Percentiles rank a stretch among this genome's conserved stretches.
phyloP scores from a whole-genome alignment of 2,113 vertebrate genomes.

The Antigone vipio region DNA sequence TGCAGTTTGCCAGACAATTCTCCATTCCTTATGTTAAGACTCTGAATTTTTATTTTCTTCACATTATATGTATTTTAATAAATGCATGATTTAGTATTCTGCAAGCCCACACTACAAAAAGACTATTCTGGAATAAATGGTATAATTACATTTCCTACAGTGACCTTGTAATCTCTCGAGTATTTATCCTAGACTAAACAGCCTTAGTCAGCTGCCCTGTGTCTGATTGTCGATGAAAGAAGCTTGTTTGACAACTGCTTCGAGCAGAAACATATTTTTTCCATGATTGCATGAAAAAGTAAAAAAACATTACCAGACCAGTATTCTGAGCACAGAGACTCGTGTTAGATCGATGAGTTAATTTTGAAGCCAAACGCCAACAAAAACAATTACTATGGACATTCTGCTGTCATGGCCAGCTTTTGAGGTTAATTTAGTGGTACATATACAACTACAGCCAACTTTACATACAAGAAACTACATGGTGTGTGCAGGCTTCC shows the following conservation, averaged over 20 bases:
- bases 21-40: constrained; percentile 3
- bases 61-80: constrained; percentile 51
- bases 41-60: neutral
- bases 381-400: constrained; percentile 84
- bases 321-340: constrained; percentile 77
- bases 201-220: constrained; percentile 86
- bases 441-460: constrained; percentile 35
- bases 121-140: constrained; percentile 73
- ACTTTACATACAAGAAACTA: constrained; percentile 49
- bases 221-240: constrained; percentile 88
- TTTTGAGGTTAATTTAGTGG: constrained; percentile 80
- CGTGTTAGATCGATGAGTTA: constrained; percentile 83
- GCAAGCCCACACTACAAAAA: constrained; percentile 66
- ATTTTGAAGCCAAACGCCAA: constrained; percentile 84
- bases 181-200: constrained; percentile 93
- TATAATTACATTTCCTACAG: constrained; percentile 85
- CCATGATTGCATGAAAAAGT: constrained; percentile 82
- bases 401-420: constrained; percentile 80
- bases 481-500: constrained; percentile 17
- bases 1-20: neutral
- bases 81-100: constrained; percentile 62
- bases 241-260: constrained; percentile 86
- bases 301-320: constrained; percentile 80
- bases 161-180: constrained; percentile 84
- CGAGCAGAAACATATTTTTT: constrained; percentile 87